phyloP scores from a whole-genome alignment of 2,888 invertebrate species.

The Sesia bembeciformis region DNA sequence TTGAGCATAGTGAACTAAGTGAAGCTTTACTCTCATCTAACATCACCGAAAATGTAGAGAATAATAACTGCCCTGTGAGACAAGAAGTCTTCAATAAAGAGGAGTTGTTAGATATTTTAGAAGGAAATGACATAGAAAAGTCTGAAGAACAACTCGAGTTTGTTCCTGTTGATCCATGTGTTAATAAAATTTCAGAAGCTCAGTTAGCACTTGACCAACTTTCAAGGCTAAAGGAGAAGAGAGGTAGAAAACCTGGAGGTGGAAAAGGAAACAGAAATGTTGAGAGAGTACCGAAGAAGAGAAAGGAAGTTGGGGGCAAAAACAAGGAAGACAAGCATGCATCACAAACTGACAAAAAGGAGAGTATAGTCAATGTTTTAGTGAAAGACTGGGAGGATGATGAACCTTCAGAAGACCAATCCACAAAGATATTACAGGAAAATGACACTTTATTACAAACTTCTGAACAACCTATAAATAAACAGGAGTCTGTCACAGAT shows the following conservation, averaged over 20 bases:
- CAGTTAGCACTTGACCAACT: slow-evolving; percentile 55
- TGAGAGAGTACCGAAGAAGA: slow-evolving; percentile 2
- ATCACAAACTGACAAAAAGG: slow-evolving; percentile 3
- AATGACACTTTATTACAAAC: slow-evolving; percentile 16
- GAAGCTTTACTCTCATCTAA: slow-evolving; percentile 53
- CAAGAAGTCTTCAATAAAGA: slow-evolving; percentile 66
- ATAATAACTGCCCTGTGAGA: slow-evolving; percentile 43
- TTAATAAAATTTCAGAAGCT: slow-evolving; percentile 31
- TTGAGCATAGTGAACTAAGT: slow-evolving; percentile 54
- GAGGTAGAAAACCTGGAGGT: neutral
- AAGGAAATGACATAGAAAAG: slow-evolving; percentile 50
- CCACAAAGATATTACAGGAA: slow-evolving; percentile 18
- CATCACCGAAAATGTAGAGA: slow-evolving; percentile 41
- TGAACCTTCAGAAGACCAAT: slow-evolving; percentile 29
- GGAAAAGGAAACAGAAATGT: slow-evolving; percentile 5
- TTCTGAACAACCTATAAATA: slow-evolving; percentile 17
- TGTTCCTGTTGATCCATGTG: slow-evolving; percentile 12
- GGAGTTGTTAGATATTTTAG: slow-evolving; percentile 57
- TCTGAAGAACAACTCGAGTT: slow-evolving; percentile 16
- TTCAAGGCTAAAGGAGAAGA: slow-evolving; percentile 28
- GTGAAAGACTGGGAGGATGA: slow-evolving; percentile 73
- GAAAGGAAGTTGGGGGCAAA: slow-evolving; percentile 9
- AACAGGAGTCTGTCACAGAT: slow-evolving; percentile 15
- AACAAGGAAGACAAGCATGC: slow-evolving; percentile 3
- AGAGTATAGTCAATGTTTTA: slow-evolving; percentile 57